phyloP scores from a whole-genome alignment of 2,797 vertebrate genomes.

The Pseudocheirus occidentalis region DNA sequence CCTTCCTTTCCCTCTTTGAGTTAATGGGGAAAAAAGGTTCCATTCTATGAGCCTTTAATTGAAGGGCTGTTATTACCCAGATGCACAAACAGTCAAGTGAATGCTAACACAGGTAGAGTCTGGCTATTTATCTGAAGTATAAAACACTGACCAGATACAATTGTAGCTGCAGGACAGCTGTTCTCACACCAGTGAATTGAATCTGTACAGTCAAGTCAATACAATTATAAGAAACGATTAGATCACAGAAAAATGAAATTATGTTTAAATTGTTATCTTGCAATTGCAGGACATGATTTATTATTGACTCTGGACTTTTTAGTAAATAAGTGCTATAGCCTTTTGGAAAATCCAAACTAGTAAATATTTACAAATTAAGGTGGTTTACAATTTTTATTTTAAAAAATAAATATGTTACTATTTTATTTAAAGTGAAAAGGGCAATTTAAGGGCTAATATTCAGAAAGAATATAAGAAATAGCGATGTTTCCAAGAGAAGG shows the following conservation, averaged over 20 bases:
- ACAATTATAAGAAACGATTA: background rate
- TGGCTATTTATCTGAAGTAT: background rate
- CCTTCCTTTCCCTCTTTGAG: background rate
- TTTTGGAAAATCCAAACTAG: conserved; percentile 14
- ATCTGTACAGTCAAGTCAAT: background rate
- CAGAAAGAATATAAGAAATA: conserved; percentile 25
- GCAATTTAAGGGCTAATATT: conserved; percentile 56
- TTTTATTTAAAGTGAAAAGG: conserved; percentile 29
- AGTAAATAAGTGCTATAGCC: conserved; percentile 29
- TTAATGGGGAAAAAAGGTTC: background rate
- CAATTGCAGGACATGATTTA: background rate
- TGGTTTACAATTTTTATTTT: background rate
- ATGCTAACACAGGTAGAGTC: background rate
- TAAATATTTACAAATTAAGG: conserved; percentile 37
- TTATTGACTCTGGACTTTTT: background rate
- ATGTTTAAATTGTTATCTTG: background rate
- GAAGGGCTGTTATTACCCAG: background rate
- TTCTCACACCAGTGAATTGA: background rate
- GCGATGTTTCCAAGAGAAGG: background rate
- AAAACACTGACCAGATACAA: background rate
- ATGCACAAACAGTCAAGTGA: no score
- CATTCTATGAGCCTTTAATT: accelerated
- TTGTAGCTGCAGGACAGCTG: background rate
- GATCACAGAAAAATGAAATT: background rate
- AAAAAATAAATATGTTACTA: conserved; percentile 38